phyloP scores from a whole-genome alignment of 2,113 vertebrate genomes.

The Cinclus cinclus region DNA sequence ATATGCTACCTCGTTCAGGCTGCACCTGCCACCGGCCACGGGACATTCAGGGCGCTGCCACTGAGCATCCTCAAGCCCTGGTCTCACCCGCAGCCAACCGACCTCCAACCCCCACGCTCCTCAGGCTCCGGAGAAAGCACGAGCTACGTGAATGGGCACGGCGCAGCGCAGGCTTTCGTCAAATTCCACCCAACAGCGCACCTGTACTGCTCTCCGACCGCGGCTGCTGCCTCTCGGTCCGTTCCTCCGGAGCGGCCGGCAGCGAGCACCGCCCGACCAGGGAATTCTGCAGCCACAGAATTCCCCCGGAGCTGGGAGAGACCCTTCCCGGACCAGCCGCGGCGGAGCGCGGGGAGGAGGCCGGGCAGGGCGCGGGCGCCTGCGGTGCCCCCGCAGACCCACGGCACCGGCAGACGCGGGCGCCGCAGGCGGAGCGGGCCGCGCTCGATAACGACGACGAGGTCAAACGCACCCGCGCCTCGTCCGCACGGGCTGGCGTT shows the following conservation, averaged over 20 bases:
- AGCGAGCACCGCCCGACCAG: neutral
- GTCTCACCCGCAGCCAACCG: too few species aligned
- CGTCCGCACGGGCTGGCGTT: neutral
- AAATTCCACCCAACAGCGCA: neutral
- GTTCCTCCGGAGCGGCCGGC: neutral
- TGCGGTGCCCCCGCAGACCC: neutral
- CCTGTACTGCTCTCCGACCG: neutral
- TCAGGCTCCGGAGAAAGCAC: neutral
- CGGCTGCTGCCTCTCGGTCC: neutral
- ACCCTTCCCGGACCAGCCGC: neutral
- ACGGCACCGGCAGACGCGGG: neutral
- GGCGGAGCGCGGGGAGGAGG: neutral
- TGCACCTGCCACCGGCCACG: neutral
- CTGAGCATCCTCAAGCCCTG: neutral
- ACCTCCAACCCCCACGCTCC: neutral
- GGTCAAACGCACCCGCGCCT: neutral
- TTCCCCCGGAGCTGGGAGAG: neutral
- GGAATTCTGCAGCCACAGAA: neutral
- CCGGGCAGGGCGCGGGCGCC: neutral
- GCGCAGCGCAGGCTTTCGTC: neutral
- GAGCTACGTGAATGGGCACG: accelerated
- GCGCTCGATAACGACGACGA: neutral
- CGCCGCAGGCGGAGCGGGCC: neutral
- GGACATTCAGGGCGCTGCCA: neutral
- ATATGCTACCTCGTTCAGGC: accelerated